Conservation (phyloP, 2,888 invertebrate species). For the Pimpla rufipes region DNA sequence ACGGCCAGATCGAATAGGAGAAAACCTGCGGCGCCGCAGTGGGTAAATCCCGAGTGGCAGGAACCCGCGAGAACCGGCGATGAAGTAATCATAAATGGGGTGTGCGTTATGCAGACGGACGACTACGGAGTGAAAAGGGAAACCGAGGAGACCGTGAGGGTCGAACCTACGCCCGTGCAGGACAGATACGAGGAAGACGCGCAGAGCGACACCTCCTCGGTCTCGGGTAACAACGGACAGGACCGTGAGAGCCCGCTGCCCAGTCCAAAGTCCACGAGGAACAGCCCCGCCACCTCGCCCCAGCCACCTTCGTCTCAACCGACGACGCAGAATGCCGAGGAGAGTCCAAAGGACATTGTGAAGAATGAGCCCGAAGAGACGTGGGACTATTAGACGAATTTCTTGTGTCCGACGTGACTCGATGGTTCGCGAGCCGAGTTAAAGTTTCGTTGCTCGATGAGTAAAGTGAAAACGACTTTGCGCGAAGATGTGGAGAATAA, state of each 20-base stretch:
- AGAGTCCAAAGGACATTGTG: constrained; percentile 81
- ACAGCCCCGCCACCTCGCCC: constrained; percentile 81
- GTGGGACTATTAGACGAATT: constrained; percentile 81
- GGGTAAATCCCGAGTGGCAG: constrained; percentile 98
- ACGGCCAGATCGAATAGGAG: constrained; percentile 89
- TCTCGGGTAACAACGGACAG: constrained; percentile 79
- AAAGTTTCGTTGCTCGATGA: background rate
- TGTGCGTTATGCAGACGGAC: constrained; percentile 95
- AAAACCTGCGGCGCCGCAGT: constrained; percentile 98
- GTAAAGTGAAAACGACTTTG: constrained; percentile 1
- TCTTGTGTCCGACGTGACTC: background rate
- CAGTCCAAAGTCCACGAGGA: constrained; percentile 82
- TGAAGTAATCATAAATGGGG: constrained; percentile 97
- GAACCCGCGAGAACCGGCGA: constrained; percentile 87
- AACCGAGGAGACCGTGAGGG: constrained; percentile 90
- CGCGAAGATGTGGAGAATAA: background rate
- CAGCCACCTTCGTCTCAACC: constrained; percentile 80
- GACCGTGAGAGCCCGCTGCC: constrained; percentile 82
- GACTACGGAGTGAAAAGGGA: constrained; percentile 88
- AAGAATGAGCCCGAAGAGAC: constrained; percentile 84
- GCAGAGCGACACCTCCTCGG: constrained; percentile 86
- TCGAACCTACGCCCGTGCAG: constrained; percentile 92
- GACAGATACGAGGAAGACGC: constrained; percentile 87
- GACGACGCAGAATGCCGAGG: constrained; percentile 74
- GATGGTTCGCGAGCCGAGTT: background rate